Evolutionary conservation across 53 echinoderm and acorn worm genomes (phyloP).

Genomic region (Hippasteria phrygiana): DNA sequence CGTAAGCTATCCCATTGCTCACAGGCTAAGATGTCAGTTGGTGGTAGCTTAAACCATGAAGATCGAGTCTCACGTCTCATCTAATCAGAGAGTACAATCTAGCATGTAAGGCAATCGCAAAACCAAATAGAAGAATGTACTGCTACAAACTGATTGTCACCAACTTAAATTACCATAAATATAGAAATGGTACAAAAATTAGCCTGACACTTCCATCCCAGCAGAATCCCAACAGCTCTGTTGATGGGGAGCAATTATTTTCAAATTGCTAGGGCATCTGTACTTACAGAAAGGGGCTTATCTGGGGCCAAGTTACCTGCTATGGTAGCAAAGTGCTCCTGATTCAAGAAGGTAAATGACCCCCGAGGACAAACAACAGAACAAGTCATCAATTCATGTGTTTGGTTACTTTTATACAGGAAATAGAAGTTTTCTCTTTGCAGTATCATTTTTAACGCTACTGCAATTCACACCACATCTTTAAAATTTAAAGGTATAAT

Average conservation of each 20-base stretch:
- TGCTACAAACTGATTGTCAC: too few relatives aligned
- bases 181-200: too few relatives aligned
- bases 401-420: too few relatives aligned
- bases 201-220: too few relatives aligned
- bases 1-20: slow-evolving; percentile 93
- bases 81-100: slow-evolving; percentile 32
- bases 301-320: slow-evolving; percentile 80
- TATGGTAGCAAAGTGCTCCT: slow-evolving; percentile 89
- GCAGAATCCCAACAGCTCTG: too few relatives aligned
- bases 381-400: not conserved
- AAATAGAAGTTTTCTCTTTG: too few relatives aligned
- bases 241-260: too few relatives aligned
- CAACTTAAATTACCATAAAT: too few relatives aligned
- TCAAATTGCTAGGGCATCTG: not conserved
- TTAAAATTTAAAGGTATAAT: not conserved
- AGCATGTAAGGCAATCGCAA: not conserved
- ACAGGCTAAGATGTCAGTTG: slow-evolving; percentile 93
- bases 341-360: slow-evolving; percentile 93
- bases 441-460: too few relatives aligned
- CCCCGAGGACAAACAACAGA: slow-evolving; percentile 51
- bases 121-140: not conserved
- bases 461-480: not conserved
- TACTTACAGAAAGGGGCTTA: slow-evolving; percentile 79
- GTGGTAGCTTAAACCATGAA: slow-evolving; percentile 84
- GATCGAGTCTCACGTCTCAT: slow-evolving; percentile 82